Base-by-base conservation (phyloP, 2,888 invertebrate genomes). In the Abrostola tripartita region DNA sequence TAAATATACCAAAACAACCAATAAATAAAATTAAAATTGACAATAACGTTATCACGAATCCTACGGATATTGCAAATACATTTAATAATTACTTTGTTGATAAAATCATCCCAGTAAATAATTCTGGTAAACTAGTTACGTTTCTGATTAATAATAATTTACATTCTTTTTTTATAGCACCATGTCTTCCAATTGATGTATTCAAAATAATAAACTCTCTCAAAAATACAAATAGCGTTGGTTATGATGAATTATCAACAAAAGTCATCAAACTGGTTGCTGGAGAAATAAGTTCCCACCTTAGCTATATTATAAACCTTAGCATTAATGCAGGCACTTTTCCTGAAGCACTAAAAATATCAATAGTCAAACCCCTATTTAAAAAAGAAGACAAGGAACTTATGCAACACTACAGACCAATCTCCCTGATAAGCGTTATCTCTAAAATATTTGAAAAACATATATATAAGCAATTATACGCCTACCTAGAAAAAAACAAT, bases 361-460 rank as follows among this genome's bases (percentile, higher is more conserved):
- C 40, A 40, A 10, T 40, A 10, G 40, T 40, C 4, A 24, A 24
- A 24, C 24, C 24, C 24, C 24, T 24, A 24, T 24, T 24, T 24
- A 24, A 24, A 24, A 40, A 40, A 40, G 40, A 40, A 40, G 11
- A 40, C 11, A 40, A 11, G 11, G 10, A 40, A 11, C 14, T 14
- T 6, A 52, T 38, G 38, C 7, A 12, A 14, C 37, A 52, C 9
- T 52, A 52, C 38, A 52, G 12, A n/a, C 52, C 52, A 36, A 38
- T 38, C 6, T n/a, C 52, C 5, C 12, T 52, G 14, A 38, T 52
- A 8, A 11, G 37, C 0, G 14, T 52, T 8, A 37, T 52, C 37
- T 52, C 52, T 14, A 52, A 52, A 52, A 14, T 52, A 11, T n/a
- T 52, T n/a, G 52, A 52, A 38, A 38, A 37, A 12, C 5, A 6